These are phyloP conservation scores for Dicyrtoma fusca DNA, from an alignment of 2,888 invertebrate genomes.

Conservation along the genomic window DNA sequence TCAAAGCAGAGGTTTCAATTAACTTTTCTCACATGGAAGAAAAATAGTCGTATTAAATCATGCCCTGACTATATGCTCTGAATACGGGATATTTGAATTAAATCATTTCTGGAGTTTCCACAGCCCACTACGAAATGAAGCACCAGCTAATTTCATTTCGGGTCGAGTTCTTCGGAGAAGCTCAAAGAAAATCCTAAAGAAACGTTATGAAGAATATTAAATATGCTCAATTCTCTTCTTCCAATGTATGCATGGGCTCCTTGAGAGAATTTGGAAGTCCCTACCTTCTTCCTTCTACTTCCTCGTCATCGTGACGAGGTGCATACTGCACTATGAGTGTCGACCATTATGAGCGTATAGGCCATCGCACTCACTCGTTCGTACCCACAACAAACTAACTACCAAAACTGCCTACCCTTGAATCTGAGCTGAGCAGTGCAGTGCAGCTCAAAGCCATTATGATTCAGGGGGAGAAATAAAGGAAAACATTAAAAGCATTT, in stretches of 20 bases:
- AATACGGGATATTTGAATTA: constrained; percentile 31
- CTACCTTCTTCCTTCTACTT: no score
- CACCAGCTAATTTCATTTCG: constrained; percentile 21
- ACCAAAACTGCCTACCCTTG: no score
- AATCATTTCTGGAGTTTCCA: not conserved
- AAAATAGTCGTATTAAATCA: constrained; percentile 34
- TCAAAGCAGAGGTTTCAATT: constrained; percentile 35
- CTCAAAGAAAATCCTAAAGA: constrained; percentile 23
- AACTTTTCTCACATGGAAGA: constrained; percentile 24
- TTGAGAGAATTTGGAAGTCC: no score
- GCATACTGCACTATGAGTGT: no score
- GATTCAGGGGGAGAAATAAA: constrained; percentile 30
- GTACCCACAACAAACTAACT: no score
- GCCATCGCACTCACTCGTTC: no score
- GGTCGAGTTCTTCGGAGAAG: not conserved
- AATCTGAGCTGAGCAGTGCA: no score
- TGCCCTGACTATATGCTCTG: constrained; percentile 14
- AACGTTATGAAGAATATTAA: constrained; percentile 32
- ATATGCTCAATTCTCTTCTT: constrained; percentile 13
- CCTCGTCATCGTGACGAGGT: no score
- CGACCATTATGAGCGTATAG: no score
- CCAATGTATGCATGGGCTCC: no score
- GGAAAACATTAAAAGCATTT: constrained; percentile 36
- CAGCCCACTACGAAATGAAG: not conserved
- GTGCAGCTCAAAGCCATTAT: constrained; percentile 24